Percentiles rank a stretch among this genome's conserved stretches.
These are phyloP conservation scores for Tethea ocularis DNA, from an alignment of 2,888 invertebrate species.

Conservation along the genomic window DNA sequence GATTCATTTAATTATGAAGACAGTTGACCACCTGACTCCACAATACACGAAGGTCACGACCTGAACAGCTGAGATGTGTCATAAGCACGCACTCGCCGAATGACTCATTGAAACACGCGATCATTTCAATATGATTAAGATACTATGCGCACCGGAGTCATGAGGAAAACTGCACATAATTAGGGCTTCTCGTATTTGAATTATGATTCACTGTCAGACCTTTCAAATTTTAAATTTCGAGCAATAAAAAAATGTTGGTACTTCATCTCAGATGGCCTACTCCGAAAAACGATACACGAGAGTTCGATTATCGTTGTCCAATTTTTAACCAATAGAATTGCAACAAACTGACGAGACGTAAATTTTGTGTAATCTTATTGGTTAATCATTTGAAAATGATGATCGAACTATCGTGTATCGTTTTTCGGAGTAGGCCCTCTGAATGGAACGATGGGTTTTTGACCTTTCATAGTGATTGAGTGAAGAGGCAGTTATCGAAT, in stretches of 20 bases:
- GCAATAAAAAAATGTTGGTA: too few relatives aligned
- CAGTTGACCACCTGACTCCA: background rate
- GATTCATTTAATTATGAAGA: background rate
- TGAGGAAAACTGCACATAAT: background rate
- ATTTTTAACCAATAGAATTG: too few relatives aligned
- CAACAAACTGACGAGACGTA: too few relatives aligned
- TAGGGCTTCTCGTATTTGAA: background rate
- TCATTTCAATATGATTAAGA: background rate
- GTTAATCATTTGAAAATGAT: background rate
- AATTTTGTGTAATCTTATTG: too few relatives aligned
- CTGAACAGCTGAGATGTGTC: conserved; percentile 5
- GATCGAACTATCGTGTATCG: too few relatives aligned
- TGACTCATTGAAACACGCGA: background rate
- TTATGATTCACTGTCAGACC: background rate
- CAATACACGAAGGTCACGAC: background rate
- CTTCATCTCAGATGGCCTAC: too few relatives aligned
- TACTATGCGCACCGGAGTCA: background rate
- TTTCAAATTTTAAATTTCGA: background rate
- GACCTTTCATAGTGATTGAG: background rate
- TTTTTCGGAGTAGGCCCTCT: too few relatives aligned
- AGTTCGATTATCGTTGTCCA: too few relatives aligned
- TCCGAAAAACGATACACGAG: too few relatives aligned
- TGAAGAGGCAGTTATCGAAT: background rate
- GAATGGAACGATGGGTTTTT: background rate
- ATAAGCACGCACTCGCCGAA: background rate